Evolutionary conservation across 2,888 invertebrate species (phyloP).

Genomic region (Isoperla grammatica): DNA sequence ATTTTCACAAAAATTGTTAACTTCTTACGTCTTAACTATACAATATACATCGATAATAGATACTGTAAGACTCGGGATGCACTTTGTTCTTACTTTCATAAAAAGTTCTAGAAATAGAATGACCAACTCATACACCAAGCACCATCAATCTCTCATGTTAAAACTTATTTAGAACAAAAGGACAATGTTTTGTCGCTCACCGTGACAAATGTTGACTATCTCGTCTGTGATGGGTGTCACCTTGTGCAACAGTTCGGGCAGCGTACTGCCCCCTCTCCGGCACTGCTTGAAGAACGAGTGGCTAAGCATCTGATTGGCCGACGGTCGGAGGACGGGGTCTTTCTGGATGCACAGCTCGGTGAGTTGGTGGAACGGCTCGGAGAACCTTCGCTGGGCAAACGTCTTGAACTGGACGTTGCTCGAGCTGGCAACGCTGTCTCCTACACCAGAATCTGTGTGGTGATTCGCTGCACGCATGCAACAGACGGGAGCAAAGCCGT

Average conservation of each 20-base stretch:
- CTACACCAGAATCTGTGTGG: constrained; percentile 46
- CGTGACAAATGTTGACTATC: constrained; percentile 47
- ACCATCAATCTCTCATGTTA: not conserved
- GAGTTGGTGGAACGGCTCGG: constrained; percentile 71
- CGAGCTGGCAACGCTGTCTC: constrained; percentile 47
- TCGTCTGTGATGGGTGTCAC: constrained; percentile 61
- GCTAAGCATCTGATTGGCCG: constrained; percentile 60
- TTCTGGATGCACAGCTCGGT: constrained; percentile 65
- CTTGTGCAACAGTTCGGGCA: constrained; percentile 60
- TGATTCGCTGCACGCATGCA: constrained; percentile 2
- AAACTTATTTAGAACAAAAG: not conserved
- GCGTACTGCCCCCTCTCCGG: constrained; percentile 48
- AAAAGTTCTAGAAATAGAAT: no score
- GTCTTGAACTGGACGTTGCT: constrained; percentile 37
- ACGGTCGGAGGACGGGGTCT: constrained; percentile 63
- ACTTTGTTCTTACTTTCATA: no score
- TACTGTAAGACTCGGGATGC: no score
- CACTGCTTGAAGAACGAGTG: constrained; percentile 75
- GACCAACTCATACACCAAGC: no score
- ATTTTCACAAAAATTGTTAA: no score
- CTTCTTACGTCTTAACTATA: no score
- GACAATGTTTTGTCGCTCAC: no score
- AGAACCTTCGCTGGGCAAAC: constrained; percentile 54
- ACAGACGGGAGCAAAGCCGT: constrained; percentile 20
- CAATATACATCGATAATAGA: no score